phyloP scores from a whole-genome alignment of 2,888 invertebrate genomes.

The Onchidella celtica region DNA sequence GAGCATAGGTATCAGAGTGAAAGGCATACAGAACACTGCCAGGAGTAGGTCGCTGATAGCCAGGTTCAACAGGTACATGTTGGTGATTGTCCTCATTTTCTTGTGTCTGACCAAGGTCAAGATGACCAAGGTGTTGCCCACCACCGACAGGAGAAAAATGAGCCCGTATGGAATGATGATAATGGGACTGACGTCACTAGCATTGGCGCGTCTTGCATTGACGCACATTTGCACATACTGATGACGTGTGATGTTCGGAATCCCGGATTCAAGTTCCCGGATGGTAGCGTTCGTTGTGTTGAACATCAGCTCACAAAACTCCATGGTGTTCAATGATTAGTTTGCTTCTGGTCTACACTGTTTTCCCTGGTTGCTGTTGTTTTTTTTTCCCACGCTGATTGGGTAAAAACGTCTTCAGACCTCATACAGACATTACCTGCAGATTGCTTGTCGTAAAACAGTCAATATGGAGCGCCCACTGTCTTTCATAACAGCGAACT shows the following conservation, averaged over 20 bases:
- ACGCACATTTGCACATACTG: constrained; percentile 31
- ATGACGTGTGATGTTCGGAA: constrained; percentile 32
- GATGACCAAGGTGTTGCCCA: constrained; percentile 90
- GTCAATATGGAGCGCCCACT: too few species aligned
- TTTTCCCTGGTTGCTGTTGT: too few species aligned
- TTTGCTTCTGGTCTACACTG: too few species aligned
- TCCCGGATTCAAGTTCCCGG: background rate
- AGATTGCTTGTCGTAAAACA: too few species aligned
- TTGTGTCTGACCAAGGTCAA: constrained; percentile 82
- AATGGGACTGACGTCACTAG: constrained; percentile 34
- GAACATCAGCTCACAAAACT: constrained; percentile 38
- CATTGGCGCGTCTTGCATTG: background rate
- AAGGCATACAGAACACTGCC: constrained; percentile 90
- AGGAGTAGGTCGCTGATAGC: constrained; percentile 88
- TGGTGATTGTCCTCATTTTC: constrained; percentile 82
- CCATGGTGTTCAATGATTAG: constrained; percentile 8
- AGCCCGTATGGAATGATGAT: constrained; percentile 83
- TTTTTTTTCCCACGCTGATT: too few species aligned
- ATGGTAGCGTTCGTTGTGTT: constrained; percentile 38
- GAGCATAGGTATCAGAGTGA: constrained; percentile 86
- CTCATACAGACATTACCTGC: too few species aligned
- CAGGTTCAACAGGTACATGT: constrained; percentile 81
- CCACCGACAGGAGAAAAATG: constrained; percentile 88
- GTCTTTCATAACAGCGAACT: too few species aligned
- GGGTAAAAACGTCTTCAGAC: too few species aligned